Evolutionary conservation across 2,797 vertebrate species (phyloP).

Genomic region (Myotis pilosus): DNA sequence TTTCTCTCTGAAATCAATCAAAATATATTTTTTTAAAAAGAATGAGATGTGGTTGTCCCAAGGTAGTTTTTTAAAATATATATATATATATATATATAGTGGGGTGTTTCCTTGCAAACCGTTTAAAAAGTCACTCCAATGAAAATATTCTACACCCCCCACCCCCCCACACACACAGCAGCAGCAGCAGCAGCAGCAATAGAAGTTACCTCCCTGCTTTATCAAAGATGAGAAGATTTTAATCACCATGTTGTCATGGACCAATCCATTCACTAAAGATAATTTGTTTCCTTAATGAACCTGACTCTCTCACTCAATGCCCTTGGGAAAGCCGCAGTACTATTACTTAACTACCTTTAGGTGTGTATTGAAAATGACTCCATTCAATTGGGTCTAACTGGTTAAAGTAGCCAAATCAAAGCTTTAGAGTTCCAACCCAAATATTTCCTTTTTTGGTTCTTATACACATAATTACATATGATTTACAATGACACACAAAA

Average conservation of each 20-base stretch:
- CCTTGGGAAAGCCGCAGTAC: constrained; percentile 72
- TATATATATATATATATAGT: background rate
- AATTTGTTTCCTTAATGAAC: constrained; percentile 78
- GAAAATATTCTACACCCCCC: background rate
- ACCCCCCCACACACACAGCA: background rate
- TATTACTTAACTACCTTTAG: constrained; percentile 79
- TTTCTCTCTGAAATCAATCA: too few relatives aligned
- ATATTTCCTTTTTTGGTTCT: constrained; percentile 82
- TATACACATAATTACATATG: constrained; percentile 83
- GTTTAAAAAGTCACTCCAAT: constrained; percentile 41
- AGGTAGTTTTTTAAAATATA: too few relatives aligned
- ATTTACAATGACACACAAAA: constrained; percentile 83
- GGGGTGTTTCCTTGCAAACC: background rate
- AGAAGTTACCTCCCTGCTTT: constrained; percentile 37
- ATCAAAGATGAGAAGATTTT: constrained; percentile 67
- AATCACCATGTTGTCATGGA: constrained; percentile 8
- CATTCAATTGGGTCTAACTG: constrained; percentile 68
- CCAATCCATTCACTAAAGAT: constrained; percentile 69
- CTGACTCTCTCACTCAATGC: constrained; percentile 68
- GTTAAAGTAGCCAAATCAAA: constrained; percentile 81
- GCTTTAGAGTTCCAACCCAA: constrained; percentile 80
- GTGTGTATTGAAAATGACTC: constrained; percentile 79
- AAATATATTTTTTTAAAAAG: too few relatives aligned
- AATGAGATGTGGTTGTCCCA: too few relatives aligned
- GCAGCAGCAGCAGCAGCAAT: background rate